Percentiles rank a stretch among this genome's conserved stretches.
Conservation (phyloP, 1,140 invertebrate species). For the Drosophila truncata region DNA sequence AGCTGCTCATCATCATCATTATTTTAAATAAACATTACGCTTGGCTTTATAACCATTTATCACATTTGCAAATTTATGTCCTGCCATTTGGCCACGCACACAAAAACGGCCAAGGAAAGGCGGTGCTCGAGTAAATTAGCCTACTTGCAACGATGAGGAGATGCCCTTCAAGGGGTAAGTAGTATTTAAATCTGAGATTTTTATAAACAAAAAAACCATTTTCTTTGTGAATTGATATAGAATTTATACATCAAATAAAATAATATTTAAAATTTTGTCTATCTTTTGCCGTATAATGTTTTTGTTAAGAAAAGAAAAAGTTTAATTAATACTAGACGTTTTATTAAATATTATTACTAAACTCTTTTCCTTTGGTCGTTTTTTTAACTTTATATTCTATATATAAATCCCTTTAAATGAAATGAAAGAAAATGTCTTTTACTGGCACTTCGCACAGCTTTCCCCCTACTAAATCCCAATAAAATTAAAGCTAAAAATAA, state of each 20-base stretch:
- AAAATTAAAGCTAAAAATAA: background rate
- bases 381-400: background rate
- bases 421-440: background rate
- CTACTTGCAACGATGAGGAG: conserved; percentile 1
- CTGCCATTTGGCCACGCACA: conserved; percentile 44
- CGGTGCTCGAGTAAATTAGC: conserved; percentile 39
- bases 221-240: too few species aligned
- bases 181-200: background rate
- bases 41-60: conserved; percentile 79
- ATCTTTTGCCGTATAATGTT: too few species aligned
- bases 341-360: too few species aligned
- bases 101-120: conserved; percentile 26
- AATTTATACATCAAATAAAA: too few species aligned
- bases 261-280: too few species aligned
- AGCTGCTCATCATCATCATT: conserved; percentile 75
- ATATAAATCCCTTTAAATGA: background rate
- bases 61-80: conserved; percentile 79
- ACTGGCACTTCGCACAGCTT: background rate
- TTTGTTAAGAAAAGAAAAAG: too few species aligned
- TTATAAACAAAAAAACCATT: background rate
- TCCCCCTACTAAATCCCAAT: background rate
- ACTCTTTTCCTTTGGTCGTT: too few species aligned
- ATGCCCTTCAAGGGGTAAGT: conserved; percentile 15
- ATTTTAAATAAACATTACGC: conserved; percentile 81
- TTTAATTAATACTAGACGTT: too few species aligned